Evolutionary conservation across 2,797 vertebrate species (phyloP), one percentile per base, ranked within the genome.

Genomic region (Harpagifer antarcticus): DNA sequence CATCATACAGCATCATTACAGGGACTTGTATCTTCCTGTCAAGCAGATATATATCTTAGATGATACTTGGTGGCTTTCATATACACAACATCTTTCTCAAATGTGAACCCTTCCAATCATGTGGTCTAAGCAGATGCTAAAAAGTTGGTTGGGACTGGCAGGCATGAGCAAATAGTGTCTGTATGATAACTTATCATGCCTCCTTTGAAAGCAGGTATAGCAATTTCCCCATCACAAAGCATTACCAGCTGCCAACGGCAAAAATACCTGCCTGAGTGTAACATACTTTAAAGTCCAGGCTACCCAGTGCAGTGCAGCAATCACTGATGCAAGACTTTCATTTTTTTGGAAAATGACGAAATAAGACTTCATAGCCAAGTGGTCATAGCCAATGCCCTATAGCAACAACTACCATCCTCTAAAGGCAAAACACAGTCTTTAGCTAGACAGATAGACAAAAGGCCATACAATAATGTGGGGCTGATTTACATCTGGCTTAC

Each of bases 201-300:
- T 64, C 53, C 53, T 73, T 62, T 65, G 33, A 63, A 53, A 68
- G 47, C n/a, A 19, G n/a, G 50, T n/a, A 73, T n/a, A 73, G 68
- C 68, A 85, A 71, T 86, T 86, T 86, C 84, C 68, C 72, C 61
- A 82, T 84, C 62, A 79, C 56, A 85, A 79, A 81, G 49, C 20
- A 75, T 72, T 80, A 72, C 27, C 9, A 79, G 65, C 69, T 72
- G 70, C 78, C 55, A 63, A 65, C 68, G 64, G 79, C 69, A 74
- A 74, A 81, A 81, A 45, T 20, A 66, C 59, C 63, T 72, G 67
- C 40, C 47, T 33, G 63, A 74, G 56, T 40, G 42, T 43, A 58
- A 59, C 23, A 56, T 9, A 11, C 20, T 74, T 87, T 58, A 55
- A n/a, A 82, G 72, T 82, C 63, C 20, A 82, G 52, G 15, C 19